These are phyloP conservation scores for Crypturellus tataupa DNA, from an alignment of 2,797 vertebrate species.

Conservation along the genomic window DNA sequence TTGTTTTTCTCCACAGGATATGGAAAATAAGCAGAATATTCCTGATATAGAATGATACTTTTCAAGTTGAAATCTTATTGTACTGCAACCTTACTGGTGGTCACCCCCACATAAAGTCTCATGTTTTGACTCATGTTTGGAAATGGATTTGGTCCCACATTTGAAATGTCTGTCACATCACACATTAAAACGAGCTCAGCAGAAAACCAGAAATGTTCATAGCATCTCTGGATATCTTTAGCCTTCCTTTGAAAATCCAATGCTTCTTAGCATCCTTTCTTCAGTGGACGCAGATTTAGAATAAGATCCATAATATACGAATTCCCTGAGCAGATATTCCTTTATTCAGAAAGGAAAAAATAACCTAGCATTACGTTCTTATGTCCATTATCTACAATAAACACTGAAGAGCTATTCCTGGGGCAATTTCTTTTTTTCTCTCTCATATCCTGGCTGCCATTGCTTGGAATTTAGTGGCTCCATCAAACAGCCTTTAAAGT, in stretches of 20 bases:
- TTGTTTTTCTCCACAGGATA: not conserved
- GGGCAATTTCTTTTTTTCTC: not conserved
- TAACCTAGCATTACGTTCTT: not conserved
- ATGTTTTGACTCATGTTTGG: not conserved
- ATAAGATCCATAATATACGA: not conserved
- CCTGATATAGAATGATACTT: not conserved
- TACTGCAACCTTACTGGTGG: not conserved
- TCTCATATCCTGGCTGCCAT: not conserved
- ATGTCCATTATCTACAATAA: not conserved
- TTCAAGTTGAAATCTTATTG: not conserved
- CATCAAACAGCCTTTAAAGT: not conserved
- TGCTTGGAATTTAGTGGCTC: not conserved
- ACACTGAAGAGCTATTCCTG: not conserved
- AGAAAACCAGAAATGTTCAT: not conserved
- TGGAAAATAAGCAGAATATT: not conserved
- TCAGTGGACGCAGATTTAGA: not conserved
- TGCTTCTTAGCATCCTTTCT: not conserved
- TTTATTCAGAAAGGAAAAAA: not conserved
- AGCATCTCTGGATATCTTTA: not conserved
- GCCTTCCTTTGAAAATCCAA: not conserved
- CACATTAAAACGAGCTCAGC: not conserved
- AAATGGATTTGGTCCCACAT: not conserved
- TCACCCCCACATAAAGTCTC: not conserved
- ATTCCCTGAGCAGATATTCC: not conserved
- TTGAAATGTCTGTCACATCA: not conserved